Evolutionary conservation across 1,140 invertebrate species (phyloP).

Genomic region (Ceratitis capitata): DNA sequence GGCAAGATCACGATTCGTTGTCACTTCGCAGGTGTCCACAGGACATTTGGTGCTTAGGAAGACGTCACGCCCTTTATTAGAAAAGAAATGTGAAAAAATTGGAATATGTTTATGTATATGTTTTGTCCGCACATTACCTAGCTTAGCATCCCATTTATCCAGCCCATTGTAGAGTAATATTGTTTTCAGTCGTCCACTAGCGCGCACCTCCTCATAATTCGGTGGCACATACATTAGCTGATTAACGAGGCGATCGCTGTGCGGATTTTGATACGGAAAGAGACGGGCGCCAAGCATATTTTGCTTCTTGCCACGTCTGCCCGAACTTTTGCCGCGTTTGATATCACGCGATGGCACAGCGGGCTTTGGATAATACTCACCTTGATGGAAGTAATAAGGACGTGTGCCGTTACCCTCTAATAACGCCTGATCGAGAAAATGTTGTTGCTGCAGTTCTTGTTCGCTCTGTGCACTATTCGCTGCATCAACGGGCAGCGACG

Average conservation of each 20-base stretch:
- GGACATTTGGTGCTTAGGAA: constrained; percentile 71
- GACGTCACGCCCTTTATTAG: constrained; percentile 54
- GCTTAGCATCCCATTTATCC: constrained; percentile 79
- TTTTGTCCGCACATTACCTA: constrained; percentile 69
- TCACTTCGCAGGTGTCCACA: constrained; percentile 80
- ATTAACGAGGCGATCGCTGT: constrained; percentile 76
- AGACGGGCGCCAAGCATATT: constrained; percentile 57
- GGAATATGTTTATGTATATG: neutral
- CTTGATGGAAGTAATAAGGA: constrained; percentile 61
- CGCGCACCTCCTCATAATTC: constrained; percentile 69
- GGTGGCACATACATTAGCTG: constrained; percentile 81
- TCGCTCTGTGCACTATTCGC: constrained; percentile 18
- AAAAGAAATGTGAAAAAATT: no score
- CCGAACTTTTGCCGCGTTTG: constrained; percentile 1
- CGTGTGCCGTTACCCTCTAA: constrained; percentile 48
- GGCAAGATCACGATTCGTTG: constrained; percentile 76
- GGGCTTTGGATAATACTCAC: constrained; percentile 61
- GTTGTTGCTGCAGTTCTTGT: constrained; percentile 18
- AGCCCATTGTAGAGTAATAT: constrained; percentile 87
- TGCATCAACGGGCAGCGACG: neutral
- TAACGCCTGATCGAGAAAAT: constrained; percentile 8
- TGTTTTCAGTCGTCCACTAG: constrained; percentile 73
- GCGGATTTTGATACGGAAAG: constrained; percentile 66
- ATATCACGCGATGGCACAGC: neutral
- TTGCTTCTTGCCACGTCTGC: constrained; percentile 54